Conservation (phyloP, 2,113 vertebrate species). For the Brachyhypopomus occidentalis region DNA sequence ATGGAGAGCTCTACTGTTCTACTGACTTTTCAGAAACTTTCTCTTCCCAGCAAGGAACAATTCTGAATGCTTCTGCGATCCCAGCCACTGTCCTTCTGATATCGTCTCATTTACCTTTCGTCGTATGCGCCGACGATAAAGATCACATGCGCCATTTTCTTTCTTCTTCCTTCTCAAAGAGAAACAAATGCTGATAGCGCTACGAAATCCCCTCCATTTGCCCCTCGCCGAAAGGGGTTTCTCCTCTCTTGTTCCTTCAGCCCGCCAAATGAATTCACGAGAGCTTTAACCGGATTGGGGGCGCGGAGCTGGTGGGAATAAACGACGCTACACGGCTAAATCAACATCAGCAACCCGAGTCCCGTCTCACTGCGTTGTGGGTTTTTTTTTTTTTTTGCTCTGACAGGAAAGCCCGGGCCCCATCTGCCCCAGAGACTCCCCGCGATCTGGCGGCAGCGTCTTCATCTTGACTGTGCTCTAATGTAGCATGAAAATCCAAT, state of each 20-base stretch:
- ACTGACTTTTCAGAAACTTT: neutral
- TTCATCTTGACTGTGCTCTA: conserved; percentile 70
- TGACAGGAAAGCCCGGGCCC: conserved; percentile 54
- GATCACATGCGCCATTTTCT: conserved; percentile 47
- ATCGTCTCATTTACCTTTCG: conserved; percentile 35
- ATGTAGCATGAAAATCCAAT: conserved; percentile 72
- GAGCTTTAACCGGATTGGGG: conserved; percentile 68
- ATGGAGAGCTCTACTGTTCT: neutral
- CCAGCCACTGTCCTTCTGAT: conserved; percentile 30
- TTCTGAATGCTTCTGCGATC: neutral
- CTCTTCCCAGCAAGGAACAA: neutral
- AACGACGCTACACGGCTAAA: conserved; percentile 69
- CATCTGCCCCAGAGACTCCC: conserved; percentile 60
- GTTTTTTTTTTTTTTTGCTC: conserved; percentile 48
- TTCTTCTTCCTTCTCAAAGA: conserved; percentile 41
- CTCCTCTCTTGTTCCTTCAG: conserved; percentile 23
- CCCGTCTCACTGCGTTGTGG: conserved; percentile 54
- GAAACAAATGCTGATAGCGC: conserved; percentile 55
- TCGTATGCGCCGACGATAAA: conserved; percentile 54
- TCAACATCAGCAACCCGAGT: conserved; percentile 72
- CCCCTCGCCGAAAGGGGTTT: conserved; percentile 48
- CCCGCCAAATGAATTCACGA: conserved; percentile 71
- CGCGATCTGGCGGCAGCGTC: conserved; percentile 67
- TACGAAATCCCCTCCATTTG: conserved; percentile 47
- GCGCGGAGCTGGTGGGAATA: conserved; percentile 63